A percentile compares a stretch with the other conserved stretches of the same genome.
These are phyloP conservation scores for Thaleichthys pacificus DNA, from an alignment of 2,797 vertebrate species.

Conservation along the genomic window DNA sequence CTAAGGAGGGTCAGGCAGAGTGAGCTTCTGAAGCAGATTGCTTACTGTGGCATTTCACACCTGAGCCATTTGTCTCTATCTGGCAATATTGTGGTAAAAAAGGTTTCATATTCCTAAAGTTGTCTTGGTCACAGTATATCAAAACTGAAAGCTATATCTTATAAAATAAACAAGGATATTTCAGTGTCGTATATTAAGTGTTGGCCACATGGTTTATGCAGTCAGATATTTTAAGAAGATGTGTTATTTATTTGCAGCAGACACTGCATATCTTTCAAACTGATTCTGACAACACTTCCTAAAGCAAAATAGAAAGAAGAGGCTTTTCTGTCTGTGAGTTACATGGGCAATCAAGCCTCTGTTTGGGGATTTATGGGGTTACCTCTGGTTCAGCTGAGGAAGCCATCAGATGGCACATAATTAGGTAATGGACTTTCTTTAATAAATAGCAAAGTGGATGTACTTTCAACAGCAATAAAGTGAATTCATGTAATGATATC, in stretches of 20 bases:
- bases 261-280: constrained; percentile 19
- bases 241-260: constrained; percentile 27
- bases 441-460: constrained; percentile 25
- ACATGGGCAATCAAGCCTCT: constrained; percentile 6
- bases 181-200: no score
- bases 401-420: constrained; percentile 20
- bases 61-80: constrained; percentile 6
- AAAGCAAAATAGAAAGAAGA: background rate
- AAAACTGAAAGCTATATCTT: background rate
- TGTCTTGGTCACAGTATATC: background rate
- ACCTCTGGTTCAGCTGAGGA: constrained; percentile 7
- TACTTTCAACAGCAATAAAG: constrained; percentile 32
- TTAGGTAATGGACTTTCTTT: constrained; percentile 49
- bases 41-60: constrained; percentile 20
- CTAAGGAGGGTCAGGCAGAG: no score
- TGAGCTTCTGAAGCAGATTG: background rate
- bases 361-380: constrained; percentile 8
- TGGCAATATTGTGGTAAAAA: background rate
- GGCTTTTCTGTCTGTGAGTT: background rate
- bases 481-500: constrained; percentile 9
- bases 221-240: background rate
- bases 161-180: background rate
- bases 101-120: constrained; percentile 7
- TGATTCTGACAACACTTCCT: constrained; percentile 5
- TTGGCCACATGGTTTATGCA: background rate